These are phyloP conservation scores for Onthophagus sagittarius DNA, from an alignment of 2,888 invertebrate species.

Conservation along the genomic window DNA sequence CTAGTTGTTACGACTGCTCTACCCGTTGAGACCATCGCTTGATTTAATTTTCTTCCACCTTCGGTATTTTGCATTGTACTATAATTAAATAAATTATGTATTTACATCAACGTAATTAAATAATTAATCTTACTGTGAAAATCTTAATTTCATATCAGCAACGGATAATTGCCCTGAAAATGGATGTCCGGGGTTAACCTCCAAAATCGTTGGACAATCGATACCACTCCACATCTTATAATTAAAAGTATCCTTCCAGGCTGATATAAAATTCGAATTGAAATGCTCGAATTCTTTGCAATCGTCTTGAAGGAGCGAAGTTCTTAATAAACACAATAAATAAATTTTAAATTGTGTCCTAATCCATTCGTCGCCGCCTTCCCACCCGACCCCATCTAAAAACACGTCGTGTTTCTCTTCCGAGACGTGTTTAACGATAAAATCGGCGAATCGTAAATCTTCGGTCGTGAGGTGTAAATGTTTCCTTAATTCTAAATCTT, in stretches of 20 bases:
- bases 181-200: conserved; percentile 80
- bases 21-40: conserved; percentile 87
- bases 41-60: conserved; percentile 87
- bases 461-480: conserved; percentile 89
- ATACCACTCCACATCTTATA: conserved; percentile 79
- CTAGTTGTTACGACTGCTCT: conserved; percentile 80
- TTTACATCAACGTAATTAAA: background rate
- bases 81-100: conserved; percentile 30
- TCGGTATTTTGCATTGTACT: conserved; percentile 95
- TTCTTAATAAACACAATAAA: conserved; percentile 74
- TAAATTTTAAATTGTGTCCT: conserved; percentile 90
- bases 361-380: conserved; percentile 96
- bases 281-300: conserved; percentile 83
- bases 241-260: conserved; percentile 85
- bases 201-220: conserved; percentile 63
- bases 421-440: conserved; percentile 72
- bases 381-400: conserved; percentile 73
- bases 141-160: conserved; percentile 86
- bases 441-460: conserved; percentile 93
- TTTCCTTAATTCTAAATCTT: conserved; percentile 74
- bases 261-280: conserved; percentile 75
- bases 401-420: conserved; percentile 65
- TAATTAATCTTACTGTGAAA: conserved; percentile 74
- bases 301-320: conserved; percentile 72
- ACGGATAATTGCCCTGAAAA: conserved; percentile 93